phyloP scores from a whole-genome alignment of 2,888 invertebrate genomes.

The Drosophila cognata region DNA sequence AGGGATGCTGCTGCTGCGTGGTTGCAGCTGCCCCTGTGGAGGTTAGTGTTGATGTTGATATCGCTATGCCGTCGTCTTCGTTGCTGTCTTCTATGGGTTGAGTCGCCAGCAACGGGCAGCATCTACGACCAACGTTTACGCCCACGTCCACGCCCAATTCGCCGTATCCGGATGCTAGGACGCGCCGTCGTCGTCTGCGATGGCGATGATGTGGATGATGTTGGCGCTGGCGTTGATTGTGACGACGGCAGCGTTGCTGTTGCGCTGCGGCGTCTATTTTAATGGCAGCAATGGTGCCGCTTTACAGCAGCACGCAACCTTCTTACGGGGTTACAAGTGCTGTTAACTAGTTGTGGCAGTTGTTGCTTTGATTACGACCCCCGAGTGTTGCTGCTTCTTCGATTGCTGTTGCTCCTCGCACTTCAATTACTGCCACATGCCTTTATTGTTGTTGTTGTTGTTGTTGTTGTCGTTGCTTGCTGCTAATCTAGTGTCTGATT shows the following conservation, averaged over 20 bases:
- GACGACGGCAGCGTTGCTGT: conserved; percentile 81
- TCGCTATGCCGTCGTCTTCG: conserved; percentile 43
- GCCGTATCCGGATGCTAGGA: conserved; percentile 13
- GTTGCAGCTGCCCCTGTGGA: conserved; percentile 38
- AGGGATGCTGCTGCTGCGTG: conserved; percentile 42
- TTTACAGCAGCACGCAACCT: conserved; percentile 78
- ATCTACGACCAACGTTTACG: conserved; percentile 34
- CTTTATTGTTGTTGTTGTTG: conserved; percentile 36
- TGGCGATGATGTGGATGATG: conserved; percentile 75
- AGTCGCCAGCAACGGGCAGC: conserved; percentile 57
- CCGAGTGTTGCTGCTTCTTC: conserved; percentile 31
- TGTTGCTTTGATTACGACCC: conserved; percentile 26
- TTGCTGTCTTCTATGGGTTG: conserved; percentile 37
- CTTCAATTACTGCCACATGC: conserved; percentile 53
- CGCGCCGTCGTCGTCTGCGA: conserved; percentile 73
- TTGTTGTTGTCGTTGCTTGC: conserved; percentile 19
- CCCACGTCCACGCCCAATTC: conserved; percentile 23
- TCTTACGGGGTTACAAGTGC: conserved; percentile 41
- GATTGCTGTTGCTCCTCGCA: conserved; percentile 26
- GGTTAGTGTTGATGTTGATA: conserved; percentile 44
- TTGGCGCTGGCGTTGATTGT: conserved; percentile 77
- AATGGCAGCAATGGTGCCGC: conserved; percentile 82
- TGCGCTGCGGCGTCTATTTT: conserved; percentile 81
- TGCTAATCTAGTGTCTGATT: conserved; percentile 42
- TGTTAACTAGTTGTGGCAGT: conserved; percentile 30